phyloP scores from a whole-genome alignment of 1,140 invertebrate genomes.

The Araneus ventricosus region DNA sequence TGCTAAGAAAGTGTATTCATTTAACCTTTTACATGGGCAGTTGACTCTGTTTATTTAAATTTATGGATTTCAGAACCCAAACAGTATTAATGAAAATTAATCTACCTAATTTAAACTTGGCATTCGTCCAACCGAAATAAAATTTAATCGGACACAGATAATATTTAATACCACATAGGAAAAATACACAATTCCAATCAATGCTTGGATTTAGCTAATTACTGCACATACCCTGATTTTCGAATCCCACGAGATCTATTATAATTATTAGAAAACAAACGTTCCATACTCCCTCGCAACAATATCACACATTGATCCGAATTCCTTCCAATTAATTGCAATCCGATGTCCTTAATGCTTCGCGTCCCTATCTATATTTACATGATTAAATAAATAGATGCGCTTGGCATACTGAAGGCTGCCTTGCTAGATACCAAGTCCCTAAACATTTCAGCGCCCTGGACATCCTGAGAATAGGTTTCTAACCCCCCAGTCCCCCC shows the following conservation, averaged over 20 bases:
- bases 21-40: no score
- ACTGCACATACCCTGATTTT: background rate
- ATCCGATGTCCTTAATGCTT: background rate
- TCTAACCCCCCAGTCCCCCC: background rate
- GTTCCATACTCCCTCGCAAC: background rate
- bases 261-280: background rate
- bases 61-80: no score
- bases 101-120: no score
- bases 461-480: constrained; percentile 3
- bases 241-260: background rate
- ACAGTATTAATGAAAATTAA: no score
- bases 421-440: background rate
- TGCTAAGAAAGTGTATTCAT: no score
- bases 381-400: constrained; percentile 37
- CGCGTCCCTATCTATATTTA: background rate
- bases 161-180: no score
- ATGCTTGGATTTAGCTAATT: background rate
- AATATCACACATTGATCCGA: background rate
- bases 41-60: no score
- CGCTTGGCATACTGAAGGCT: background rate
- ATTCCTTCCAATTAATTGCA: constrained; percentile 19
- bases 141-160: no score
- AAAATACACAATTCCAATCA: no score
- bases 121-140: no score
- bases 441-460: constrained; percentile 16